phyloP scores from a whole-genome alignment of 2,888 invertebrate genomes.

The Sminthurinus aureus region DNA sequence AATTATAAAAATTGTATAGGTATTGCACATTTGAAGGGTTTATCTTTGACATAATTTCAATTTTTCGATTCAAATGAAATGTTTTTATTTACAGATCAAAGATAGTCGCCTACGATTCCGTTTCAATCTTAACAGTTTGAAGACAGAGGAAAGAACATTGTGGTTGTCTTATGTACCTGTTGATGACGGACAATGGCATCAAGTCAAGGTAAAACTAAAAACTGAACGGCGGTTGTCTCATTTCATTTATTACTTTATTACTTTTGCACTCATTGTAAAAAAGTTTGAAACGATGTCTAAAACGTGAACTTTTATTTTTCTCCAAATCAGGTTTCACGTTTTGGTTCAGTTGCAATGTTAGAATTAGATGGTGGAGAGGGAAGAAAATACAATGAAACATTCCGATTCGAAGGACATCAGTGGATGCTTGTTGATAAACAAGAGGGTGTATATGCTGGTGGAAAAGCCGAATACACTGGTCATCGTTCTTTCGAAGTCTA shows the following conservation, averaged over 20 bases:
- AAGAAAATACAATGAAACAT: slow-evolving; percentile 89
- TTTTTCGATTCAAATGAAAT: slow-evolving; percentile 34
- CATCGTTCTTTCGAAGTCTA: slow-evolving; percentile 93
- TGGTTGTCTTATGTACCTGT: slow-evolving; percentile 90
- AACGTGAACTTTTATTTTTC: background rate
- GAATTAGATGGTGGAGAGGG: slow-evolving; percentile 96
- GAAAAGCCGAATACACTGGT: slow-evolving; percentile 94
- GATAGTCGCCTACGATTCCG: slow-evolving; percentile 89
- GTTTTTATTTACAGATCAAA: slow-evolving; percentile 73
- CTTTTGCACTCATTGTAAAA: background rate
- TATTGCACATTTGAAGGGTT: slow-evolving; percentile 1
- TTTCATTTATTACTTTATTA: background rate
- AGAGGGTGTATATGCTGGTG: slow-evolving; percentile 94
- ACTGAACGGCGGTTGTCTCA: background rate
- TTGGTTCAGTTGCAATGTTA: slow-evolving; percentile 72
- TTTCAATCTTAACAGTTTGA: slow-evolving; percentile 89
- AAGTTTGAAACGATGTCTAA: too few species aligned
- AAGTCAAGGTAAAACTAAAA: slow-evolving; percentile 70
- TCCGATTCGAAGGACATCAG: slow-evolving; percentile 88
- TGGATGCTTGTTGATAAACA: slow-evolving; percentile 92
- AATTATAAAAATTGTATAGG: too few species aligned
- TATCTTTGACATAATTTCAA: background rate
- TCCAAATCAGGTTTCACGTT: slow-evolving; percentile 43
- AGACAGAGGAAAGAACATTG: slow-evolving; percentile 89
- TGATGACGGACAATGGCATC: slow-evolving; percentile 97